Conservation (phyloP, 2,113 vertebrate species). For the Melanotaenia duboulayi region DNA sequence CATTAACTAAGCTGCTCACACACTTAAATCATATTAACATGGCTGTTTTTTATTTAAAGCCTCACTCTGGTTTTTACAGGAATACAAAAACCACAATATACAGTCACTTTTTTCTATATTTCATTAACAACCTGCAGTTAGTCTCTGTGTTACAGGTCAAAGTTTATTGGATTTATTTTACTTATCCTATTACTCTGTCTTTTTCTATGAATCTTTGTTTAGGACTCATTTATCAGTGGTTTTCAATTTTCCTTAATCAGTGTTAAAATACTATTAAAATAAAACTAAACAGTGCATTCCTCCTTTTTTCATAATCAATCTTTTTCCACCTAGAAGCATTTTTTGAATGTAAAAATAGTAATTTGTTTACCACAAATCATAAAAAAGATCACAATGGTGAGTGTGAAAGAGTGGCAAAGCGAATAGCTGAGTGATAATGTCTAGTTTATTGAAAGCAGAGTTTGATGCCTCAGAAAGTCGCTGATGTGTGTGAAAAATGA, state of each 20-base stretch:
- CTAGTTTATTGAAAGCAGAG: too few species aligned
- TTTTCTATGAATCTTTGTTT: background rate
- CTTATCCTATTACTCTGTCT: background rate
- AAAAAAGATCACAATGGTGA: too few species aligned
- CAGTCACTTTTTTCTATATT: background rate
- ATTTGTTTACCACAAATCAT: too few species aligned
- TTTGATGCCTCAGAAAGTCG: too few species aligned
- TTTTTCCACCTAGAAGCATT: slow-evolving; percentile 25
- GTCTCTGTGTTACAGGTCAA: background rate
- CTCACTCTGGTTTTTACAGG: background rate
- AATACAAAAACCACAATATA: background rate
- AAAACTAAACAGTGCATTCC: slow-evolving; percentile 3
- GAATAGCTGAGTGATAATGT: too few species aligned
- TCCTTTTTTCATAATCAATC: background rate
- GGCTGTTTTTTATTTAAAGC: background rate
- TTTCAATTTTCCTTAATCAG: background rate
- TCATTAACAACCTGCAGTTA: background rate
- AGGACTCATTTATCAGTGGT: background rate
- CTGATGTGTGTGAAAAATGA: too few species aligned
- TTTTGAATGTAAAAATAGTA: too few species aligned
- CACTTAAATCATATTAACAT: background rate
- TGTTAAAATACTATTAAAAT: slow-evolving; percentile 13
- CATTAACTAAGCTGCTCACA: background rate
- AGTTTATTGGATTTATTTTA: slow-evolving; percentile 9
- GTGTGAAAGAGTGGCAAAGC: too few species aligned